Evolutionary conservation across 2,113 vertebrate genomes (phyloP), one percentile per base, ranked within the genome.

Genomic region (Salminus brasiliensis): DNA sequence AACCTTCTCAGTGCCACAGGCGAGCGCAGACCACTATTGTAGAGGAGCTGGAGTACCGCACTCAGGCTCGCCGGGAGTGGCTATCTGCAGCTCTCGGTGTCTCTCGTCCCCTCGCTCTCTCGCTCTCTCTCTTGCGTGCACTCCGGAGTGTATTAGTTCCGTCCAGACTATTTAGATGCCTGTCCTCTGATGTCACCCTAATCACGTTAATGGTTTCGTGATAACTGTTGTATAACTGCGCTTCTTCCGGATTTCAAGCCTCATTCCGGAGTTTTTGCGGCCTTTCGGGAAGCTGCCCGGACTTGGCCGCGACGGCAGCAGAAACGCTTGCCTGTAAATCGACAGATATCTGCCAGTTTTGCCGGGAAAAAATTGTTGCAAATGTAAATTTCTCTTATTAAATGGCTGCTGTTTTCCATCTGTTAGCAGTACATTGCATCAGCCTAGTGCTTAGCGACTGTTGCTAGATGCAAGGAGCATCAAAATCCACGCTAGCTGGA

Each of bases 1-100:
- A 81, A 79, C 84, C 84, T 87, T 85, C 80, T 81, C 67, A 45
- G 63, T 79, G 76, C 80, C 70, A 72, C 3, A 69, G 81, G 79
- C 72, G 72, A 84, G 79, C 76, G 71, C 41, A 65, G 83, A 79
- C 59, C 63, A 53, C 79, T 70, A 81, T 78, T 68, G 76, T 81
- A 67, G 67, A 63, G 18, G 70, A 65, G 74, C 70, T 84, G 41
- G 55, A 84, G 74, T 66, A 59, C 29, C 65, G 74, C 83, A 84
- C 83, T 84, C 72, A 76, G 62, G 83, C 75, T 78, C 79, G 77
- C 63, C 63, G 55, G 70, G 70, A 78, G 60, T 63, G 32, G 41
- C 57, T 69, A 27, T 29, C 55, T 27, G 16, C 25, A 21, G 15
- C 60, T 34, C 60, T 41, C 41, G 29, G 11, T 60, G 21, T 74